phyloP scores from a whole-genome alignment of 2,797 vertebrate species.

The Gorsachius magnificus region DNA sequence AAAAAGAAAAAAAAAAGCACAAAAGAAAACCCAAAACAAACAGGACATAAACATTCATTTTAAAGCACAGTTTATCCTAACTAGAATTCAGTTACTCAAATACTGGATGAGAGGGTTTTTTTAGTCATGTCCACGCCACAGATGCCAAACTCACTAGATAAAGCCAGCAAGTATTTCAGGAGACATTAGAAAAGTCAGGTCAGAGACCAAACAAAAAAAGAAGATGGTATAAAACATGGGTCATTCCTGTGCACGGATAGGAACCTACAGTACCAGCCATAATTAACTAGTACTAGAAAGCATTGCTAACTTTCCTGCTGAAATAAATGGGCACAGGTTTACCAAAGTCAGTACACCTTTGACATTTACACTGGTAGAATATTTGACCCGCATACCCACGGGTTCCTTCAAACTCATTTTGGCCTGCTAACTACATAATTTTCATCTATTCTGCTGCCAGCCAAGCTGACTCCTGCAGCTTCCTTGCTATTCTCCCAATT shows the following conservation, averaged over 20 bases:
- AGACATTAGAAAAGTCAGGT: background rate
- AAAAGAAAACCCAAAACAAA: background rate
- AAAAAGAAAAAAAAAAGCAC: no score
- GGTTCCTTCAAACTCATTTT: background rate
- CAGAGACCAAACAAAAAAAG: background rate
- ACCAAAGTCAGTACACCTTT: background rate
- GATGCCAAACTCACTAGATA: background rate
- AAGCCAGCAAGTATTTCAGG: background rate
- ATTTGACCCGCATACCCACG: background rate
- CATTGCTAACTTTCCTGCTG: background rate
- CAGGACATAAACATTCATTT: no score
- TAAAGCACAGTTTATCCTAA: background rate
- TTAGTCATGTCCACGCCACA: background rate
- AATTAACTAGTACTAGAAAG: slow-evolving; percentile 10
- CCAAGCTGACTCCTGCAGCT: background rate
- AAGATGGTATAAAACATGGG: background rate
- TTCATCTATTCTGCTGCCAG: background rate
- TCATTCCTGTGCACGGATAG: background rate
- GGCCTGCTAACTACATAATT: background rate
- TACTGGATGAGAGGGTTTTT: background rate
- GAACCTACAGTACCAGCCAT: background rate
- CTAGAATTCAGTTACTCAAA: background rate
- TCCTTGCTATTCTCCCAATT: background rate
- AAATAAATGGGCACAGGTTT: background rate
- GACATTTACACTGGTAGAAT: background rate